Evolutionary conservation across 2,888 invertebrate genomes (phyloP), one percentile per base, ranked within the genome.

Genomic region (Parthenolecanium corni): DNA sequence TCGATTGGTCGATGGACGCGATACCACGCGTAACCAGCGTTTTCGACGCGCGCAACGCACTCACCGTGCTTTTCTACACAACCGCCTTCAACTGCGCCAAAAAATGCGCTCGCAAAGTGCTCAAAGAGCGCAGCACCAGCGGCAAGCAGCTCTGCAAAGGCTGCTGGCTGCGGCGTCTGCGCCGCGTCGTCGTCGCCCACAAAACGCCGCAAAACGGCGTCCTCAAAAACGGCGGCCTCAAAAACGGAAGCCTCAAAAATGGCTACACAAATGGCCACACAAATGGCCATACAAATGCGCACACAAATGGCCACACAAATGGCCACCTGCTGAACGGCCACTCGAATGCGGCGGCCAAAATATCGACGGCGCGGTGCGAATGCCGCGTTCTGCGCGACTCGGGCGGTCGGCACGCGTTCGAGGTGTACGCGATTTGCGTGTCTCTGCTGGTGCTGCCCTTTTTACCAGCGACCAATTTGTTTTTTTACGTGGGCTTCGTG

Each of bases 1-100:
- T 95, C 76, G 96, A 97, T 76, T 97, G 96, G 97, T 94, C 95
- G 24, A 96, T 97, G 96, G 93, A 94, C 70, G 86, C 96, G 1
- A 84, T 97, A 70, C 92, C 94, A 9, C 80, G 89, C 66, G 82
- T 97, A 69, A 83, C 83, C 52, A 80, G 83, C 25, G 69, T 89
- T 18, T 77, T 82, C 70, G 96, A 97, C 74, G 77, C 79, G 4
- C 80, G 96, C 67, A 92, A 92, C 74, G 73, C 89, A 63, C 78
- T 83, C 66, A 83, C 89, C 3, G 71, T 85, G 21, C 75, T 82
- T 65, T 86, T 95, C 72, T 96, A 94, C 75, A 76, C 76, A 44
- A 40, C 49, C 23, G 51, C 49, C 42, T 64, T 46, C 25, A 56
- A 62, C 40, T 52, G 52, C 40, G 52, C 25, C 16, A 51, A 62